These are phyloP conservation scores for Thelaira solivaga DNA, from an alignment of 2,888 invertebrate genomes.

Conservation along the genomic window DNA sequence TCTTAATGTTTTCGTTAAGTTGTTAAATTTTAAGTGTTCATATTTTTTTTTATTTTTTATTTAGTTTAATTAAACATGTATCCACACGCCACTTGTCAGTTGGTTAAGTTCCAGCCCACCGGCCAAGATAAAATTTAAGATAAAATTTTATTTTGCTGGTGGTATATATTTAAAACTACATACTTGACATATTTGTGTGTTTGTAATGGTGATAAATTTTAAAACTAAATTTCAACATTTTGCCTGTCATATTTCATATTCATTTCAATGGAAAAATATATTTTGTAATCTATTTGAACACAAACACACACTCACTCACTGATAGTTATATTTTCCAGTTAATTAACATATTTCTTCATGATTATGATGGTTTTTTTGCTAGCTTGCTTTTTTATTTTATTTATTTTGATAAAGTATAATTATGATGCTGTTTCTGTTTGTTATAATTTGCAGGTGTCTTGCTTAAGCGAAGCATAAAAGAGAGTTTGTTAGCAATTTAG, in stretches of 20 bases:
- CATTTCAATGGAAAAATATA: neutral
- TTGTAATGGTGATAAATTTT: neutral
- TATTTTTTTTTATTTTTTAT: neutral
- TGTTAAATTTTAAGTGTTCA: too few species aligned
- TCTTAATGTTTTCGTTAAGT: neutral
- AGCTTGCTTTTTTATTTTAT: too few species aligned
- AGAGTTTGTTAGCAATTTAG: neutral
- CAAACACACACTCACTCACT: neutral
- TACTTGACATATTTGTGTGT: neutral
- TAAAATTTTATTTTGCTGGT: neutral
- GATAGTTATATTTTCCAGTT: neutral
- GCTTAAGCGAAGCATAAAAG: neutral
- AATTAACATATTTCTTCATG: slow-evolving; percentile 19
- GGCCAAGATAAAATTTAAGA: neutral
- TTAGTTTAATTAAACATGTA: slow-evolving; percentile 8
- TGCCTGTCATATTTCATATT: slow-evolving; percentile 20
- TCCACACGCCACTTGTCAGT: slow-evolving; percentile 16
- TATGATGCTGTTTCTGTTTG: neutral
- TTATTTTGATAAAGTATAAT: neutral
- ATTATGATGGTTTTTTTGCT: neutral
- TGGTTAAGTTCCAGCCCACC: slow-evolving; percentile 5
- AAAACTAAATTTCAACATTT: neutral
- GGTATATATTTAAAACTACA: slow-evolving; percentile 18
- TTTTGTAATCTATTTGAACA: neutral
- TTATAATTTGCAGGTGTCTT: slow-evolving; percentile 10